Conservation (phyloP, 2,888 invertebrate species). For the Bibio marci region DNA sequence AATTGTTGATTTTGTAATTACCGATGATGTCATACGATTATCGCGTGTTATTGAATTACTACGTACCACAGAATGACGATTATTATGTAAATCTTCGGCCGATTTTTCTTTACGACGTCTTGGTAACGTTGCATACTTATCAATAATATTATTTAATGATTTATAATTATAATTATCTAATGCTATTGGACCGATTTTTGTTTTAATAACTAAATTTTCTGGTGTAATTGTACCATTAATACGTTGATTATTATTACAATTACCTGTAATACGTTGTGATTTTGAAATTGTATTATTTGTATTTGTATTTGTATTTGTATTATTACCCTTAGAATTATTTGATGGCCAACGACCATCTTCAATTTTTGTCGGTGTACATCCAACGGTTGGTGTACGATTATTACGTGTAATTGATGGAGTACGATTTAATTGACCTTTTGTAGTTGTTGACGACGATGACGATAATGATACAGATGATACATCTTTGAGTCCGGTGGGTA, state of each 20-base stretch:
- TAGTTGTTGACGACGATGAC: constrained; percentile 13
- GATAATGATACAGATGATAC: constrained; percentile 21
- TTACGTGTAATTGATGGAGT: constrained; percentile 37
- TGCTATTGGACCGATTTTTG: constrained; percentile 18
- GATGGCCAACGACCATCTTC: constrained; percentile 58
- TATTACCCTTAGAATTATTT: constrained; percentile 15
- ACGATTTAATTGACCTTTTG: too few species aligned
- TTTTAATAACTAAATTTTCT: constrained; percentile 22
- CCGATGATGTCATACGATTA: constrained; percentile 28
- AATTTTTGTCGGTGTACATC: constrained; percentile 36
- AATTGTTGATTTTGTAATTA: constrained; percentile 19
- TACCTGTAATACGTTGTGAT: too few species aligned
- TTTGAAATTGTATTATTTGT: constrained; percentile 19
- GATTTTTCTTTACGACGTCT: constrained; percentile 51
- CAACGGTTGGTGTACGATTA: constrained; percentile 43
- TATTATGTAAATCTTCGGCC: constrained; percentile 34
- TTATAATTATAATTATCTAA: constrained; percentile 27
- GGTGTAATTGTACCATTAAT: too few species aligned
- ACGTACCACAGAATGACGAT: constrained; percentile 23
- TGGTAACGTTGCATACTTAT: constrained; percentile 64
- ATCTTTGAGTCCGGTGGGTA: constrained; percentile 35
- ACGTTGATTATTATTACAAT: too few species aligned
- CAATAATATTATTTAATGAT: constrained; percentile 36
- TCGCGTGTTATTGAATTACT: constrained; percentile 34
- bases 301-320: constrained; percentile 8